A percentile compares a stretch with the other conserved stretches of the same genome.
Conservation (phyloP, 2,888 invertebrate species). For the Ennomos erosarius region DNA sequence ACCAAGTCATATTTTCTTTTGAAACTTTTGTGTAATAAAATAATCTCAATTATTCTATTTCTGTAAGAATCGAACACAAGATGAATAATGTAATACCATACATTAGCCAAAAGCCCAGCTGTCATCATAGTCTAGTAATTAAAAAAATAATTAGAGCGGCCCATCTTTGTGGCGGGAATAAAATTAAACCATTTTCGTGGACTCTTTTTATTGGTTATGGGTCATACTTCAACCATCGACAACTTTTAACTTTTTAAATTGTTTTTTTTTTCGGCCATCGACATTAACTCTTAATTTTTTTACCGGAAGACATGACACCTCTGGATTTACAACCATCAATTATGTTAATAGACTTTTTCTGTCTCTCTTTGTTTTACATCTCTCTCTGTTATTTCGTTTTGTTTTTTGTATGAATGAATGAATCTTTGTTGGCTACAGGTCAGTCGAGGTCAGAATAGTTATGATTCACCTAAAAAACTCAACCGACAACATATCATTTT, state of each 20-base stretch:
- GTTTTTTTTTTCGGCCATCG: slow-evolving; percentile 32
- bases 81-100: slow-evolving; percentile 39
- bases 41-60: background rate
- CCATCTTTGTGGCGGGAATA: slow-evolving; percentile 28
- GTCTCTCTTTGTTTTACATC: slow-evolving; percentile 50
- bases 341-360: slow-evolving; percentile 64
- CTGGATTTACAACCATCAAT: slow-evolving; percentile 72
- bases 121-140: slow-evolving; percentile 53
- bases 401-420: slow-evolving; percentile 28
- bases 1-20: no score
- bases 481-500: no score
- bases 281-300: slow-evolving; percentile 55
- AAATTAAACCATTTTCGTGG: slow-evolving; percentile 34
- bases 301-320: slow-evolving; percentile 77
- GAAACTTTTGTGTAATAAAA: no score
- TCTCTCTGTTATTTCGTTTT: slow-evolving; percentile 38
- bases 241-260: slow-evolving; percentile 52
- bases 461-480: slow-evolving; percentile 2
- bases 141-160: slow-evolving; percentile 53
- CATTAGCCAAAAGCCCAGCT: slow-evolving; percentile 47
- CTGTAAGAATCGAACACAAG: slow-evolving; percentile 8
- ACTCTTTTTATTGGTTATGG: slow-evolving; percentile 41
- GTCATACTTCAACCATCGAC: slow-evolving; percentile 49
- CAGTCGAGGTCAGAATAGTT: slow-evolving; percentile 17
- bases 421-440: slow-evolving; percentile 11